Percentiles rank a stretch among this genome's conserved stretches.
These are phyloP conservation scores for Megamerina dolium DNA, from an alignment of 2,888 invertebrate genomes.

Conservation along the genomic window DNA sequence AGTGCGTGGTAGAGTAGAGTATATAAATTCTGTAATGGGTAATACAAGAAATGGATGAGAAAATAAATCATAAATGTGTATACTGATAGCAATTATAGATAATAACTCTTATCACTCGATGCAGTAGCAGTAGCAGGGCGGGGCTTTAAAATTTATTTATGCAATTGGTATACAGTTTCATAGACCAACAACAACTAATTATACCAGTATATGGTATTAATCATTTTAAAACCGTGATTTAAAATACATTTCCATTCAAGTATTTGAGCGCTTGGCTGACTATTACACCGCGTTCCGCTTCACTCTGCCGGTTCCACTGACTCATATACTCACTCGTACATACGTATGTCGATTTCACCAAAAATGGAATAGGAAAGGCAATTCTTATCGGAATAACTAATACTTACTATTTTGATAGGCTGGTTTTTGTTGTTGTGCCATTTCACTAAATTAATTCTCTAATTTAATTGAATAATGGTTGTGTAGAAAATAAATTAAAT, in stretches of 20 bases:
- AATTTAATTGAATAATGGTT: no score
- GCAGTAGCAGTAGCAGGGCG: not conserved
- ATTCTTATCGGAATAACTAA: no score
- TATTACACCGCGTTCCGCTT: no score
- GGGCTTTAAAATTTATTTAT: constrained; percentile 5
- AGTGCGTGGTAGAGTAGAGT: constrained; percentile 90
- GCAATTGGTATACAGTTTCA: constrained; percentile 8
- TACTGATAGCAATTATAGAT: not conserved
- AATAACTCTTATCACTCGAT: not conserved
- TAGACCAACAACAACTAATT: no score
- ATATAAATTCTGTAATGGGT: constrained; percentile 79
- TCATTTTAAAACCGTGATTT: no score
- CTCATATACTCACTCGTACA: no score
- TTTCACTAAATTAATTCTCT: no score
- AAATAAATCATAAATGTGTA: not conserved
- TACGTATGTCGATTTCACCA: not conserved
- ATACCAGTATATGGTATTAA: no score
- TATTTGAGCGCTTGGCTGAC: no score
- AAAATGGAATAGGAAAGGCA: constrained; percentile 1
- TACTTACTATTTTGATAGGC: constrained; percentile 43
- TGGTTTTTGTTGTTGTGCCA: constrained; percentile 43
- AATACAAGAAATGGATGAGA: constrained; percentile 25
- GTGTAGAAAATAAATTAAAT: no score
- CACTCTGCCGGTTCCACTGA: no score
- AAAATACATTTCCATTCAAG: no score